Conservation (phyloP, 2,888 invertebrate genomes). For the Polydrusus pterygomalis region DNA sequence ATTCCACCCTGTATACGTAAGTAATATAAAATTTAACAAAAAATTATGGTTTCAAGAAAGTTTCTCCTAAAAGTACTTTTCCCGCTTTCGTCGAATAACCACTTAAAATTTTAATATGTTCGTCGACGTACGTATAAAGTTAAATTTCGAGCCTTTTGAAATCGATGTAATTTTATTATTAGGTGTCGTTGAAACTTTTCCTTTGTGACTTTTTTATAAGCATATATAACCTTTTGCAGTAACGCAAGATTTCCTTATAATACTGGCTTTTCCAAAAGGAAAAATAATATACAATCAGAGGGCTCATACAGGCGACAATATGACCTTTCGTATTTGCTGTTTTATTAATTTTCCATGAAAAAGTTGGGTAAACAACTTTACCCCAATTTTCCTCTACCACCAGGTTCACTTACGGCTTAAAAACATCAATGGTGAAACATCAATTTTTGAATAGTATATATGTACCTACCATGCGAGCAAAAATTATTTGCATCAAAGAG, state of each 20-base stretch:
- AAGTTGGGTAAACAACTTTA: too few relatives aligned
- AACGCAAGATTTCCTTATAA: background rate
- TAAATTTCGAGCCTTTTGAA: slow-evolving; percentile 1
- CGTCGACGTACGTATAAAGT: slow-evolving; percentile 7
- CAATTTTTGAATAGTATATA: too few relatives aligned
- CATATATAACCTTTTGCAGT: background rate
- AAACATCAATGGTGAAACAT: too few relatives aligned
- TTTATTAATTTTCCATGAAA: too few relatives aligned
- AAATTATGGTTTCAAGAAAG: background rate
- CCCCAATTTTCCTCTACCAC: too few relatives aligned
- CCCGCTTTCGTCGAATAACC: slow-evolving; percentile 20
- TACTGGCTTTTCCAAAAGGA: background rate
- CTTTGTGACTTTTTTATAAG: background rate
- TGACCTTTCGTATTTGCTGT: too few relatives aligned
- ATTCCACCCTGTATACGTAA: too few relatives aligned
- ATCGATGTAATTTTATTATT: slow-evolving; percentile 23
- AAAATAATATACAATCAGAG: too few relatives aligned
- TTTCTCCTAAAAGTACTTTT: slow-evolving; percentile 13
- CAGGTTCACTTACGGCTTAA: too few relatives aligned
- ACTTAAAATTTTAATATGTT: slow-evolving; percentile 27
- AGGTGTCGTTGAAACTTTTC: slow-evolving; percentile 13
- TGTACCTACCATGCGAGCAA: too few relatives aligned
- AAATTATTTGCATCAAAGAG: too few relatives aligned
- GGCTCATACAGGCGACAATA: too few relatives aligned
- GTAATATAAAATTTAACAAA: slow-evolving; percentile 2